Percentiles rank a stretch among this genome's conserved stretches.
These are phyloP conservation scores for Timandra comae DNA, from an alignment of 2,888 invertebrate genomes.

Conservation along the genomic window DNA sequence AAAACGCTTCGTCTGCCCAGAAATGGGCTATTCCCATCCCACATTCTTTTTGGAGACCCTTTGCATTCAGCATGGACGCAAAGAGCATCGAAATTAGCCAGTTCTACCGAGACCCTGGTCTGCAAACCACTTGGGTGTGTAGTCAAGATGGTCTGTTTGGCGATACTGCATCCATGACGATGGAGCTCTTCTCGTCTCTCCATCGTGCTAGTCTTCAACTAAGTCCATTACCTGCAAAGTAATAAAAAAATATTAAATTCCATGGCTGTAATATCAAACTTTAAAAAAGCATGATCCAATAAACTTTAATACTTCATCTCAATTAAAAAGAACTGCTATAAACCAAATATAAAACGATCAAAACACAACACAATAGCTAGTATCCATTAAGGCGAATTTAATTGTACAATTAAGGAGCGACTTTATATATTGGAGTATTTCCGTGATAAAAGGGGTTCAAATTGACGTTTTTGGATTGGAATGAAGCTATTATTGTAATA, in stretches of 20 bases:
- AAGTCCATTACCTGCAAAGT: constrained; percentile 19
- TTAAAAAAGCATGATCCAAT: constrained; percentile 2
- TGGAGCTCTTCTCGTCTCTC: constrained; percentile 63
- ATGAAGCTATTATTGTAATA: constrained; percentile 44
- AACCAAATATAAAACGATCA: constrained; percentile 5
- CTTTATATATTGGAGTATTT: constrained; percentile 21
- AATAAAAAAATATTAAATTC: background rate
- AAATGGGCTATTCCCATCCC: constrained; percentile 56
- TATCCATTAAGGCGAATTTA: constrained; percentile 9
- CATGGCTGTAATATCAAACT: no score
- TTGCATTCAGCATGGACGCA: constrained; percentile 61
- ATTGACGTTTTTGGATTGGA: constrained; percentile 51
- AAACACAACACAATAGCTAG: constrained; percentile 7
- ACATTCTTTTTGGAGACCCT: constrained; percentile 39
- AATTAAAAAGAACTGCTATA: no score
- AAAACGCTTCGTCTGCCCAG: constrained; percentile 41
- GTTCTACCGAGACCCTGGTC: constrained; percentile 65
- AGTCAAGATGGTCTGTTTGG: constrained; percentile 67
- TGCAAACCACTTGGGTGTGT: constrained; percentile 66
- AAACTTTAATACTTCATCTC: constrained; percentile 3
- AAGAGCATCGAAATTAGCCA: constrained; percentile 64
- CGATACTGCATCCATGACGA: constrained; percentile 65
- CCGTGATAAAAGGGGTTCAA: constrained; percentile 29
- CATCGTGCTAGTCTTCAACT: constrained; percentile 32
- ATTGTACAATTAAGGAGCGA: constrained; percentile 16